Base-by-base conservation (phyloP, 2,113 vertebrate genomes). In the Seriola aureovittata region DNA sequence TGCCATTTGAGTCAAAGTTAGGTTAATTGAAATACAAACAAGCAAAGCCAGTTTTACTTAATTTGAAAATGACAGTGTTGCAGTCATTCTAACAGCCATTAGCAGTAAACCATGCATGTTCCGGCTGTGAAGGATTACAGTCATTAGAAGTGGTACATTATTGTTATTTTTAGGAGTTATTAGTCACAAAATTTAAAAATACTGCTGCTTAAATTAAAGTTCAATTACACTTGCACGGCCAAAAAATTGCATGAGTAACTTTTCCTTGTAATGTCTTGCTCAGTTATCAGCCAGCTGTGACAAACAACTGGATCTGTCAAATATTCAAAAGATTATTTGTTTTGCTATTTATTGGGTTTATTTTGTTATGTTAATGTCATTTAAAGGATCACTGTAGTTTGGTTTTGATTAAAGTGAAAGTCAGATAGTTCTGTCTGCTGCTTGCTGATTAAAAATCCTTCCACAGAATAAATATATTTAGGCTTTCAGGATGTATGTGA, bases 161-260 rank as follows among this genome's bases (percentile, higher is more conserved):
- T 74, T 75, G 58, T 48, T 58, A 71, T 83, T 77, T 81, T 32
- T 71, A 34, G 5, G 23, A 40, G 4, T 84, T 75, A 84, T 89
- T 81, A 81, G 80, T 29, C 71, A 71, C 68, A 60, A 60, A 52
- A 17, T 50, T 6, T 19, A 10, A 25, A 57, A 21, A 25, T 57
- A 11, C 54, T 25, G 54, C 4, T 0, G n/a, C 21, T 57, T 23
- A 12, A n/a, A 55, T 10, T 25, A 57, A 12, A 12, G 3, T 55
- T 21, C 0, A 44, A 17, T 74, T 8, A 52, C 25, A 40, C 38
- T 29, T 4, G 5, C 23, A 50, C 21, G 8, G 64, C 8, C 12
- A n/a, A 52, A 52, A n/a, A 52, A 50, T 13, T 48, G 6, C 50
- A 57, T 5, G 9, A 23, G 8, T n/a, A 57, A 54, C 52, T 52